Conservation (phyloP, 2,113 vertebrate species). For the Chlorodrepanis virens region DNA sequence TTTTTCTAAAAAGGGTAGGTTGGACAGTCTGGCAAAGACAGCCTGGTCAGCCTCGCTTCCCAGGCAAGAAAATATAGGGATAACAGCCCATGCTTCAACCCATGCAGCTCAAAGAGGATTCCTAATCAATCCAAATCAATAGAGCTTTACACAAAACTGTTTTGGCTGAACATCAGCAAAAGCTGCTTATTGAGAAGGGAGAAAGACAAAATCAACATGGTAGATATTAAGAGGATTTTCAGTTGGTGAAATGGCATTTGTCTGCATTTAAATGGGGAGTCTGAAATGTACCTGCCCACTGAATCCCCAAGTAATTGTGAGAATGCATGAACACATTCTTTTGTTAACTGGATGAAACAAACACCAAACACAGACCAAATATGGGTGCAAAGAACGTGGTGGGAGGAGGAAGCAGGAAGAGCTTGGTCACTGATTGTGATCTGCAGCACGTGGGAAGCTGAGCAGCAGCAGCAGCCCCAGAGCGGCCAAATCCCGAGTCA, state of each 20-base stretch:
- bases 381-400: neutral
- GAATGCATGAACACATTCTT: neutral
- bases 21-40: neutral
- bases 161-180: neutral
- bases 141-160: neutral
- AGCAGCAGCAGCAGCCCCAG: neutral
- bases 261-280: neutral
- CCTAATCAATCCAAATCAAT: neutral
- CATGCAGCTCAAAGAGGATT: neutral
- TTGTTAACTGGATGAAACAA: neutral
- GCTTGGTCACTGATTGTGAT: no score
- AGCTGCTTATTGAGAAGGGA: neutral
- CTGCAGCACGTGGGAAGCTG: neutral
- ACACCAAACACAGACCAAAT: neutral
- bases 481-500: neutral
- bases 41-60: neutral
- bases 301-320: neutral
- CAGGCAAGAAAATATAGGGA: neutral
- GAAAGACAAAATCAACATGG: neutral
- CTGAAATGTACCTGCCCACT: neutral
- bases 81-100: neutral
- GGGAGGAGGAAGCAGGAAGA: neutral
- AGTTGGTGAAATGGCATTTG: neutral
- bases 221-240: neutral
- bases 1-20: constrained; percentile 13